Evolutionary conservation across 2,797 vertebrate genomes (phyloP).

Genomic region (Phoeniculus purpureus): DNA sequence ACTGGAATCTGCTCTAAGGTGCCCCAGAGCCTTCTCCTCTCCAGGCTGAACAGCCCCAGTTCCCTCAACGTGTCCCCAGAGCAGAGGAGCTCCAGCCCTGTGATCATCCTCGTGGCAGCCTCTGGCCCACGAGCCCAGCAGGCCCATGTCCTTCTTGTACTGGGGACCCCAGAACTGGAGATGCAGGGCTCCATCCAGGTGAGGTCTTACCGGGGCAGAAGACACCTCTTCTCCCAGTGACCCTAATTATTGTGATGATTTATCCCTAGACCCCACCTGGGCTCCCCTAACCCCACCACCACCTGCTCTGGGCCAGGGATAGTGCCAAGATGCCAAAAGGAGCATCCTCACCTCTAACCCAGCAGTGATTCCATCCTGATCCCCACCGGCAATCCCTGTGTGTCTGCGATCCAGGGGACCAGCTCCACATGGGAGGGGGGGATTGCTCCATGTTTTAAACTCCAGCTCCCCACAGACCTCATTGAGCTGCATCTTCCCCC

Average conservation of each 20-base stretch:
- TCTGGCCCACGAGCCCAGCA: no score
- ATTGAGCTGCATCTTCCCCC: neutral
- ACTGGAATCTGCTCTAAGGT: no score
- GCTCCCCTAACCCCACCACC: neutral
- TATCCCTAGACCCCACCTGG: fast-evolving
- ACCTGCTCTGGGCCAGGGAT: neutral
- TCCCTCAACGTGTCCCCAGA: no score
- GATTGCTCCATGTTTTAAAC: neutral
- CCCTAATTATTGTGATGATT: neutral
- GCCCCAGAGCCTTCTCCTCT: no score
- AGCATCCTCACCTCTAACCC: neutral
- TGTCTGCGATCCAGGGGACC: neutral
- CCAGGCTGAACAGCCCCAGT: no score
- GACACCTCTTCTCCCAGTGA: no score
- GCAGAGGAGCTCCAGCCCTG: no score
- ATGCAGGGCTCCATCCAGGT: no score
- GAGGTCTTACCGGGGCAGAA: no score
- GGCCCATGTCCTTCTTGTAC: no score
- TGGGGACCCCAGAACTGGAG: no score
- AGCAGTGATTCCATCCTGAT: neutral
- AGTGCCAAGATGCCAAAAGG: neutral
- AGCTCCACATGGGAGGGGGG: neutral
- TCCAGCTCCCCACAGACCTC: neutral
- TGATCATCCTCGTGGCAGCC: no score
- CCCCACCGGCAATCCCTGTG: neutral